Conservation (phyloP, 2,113 vertebrate species). For the Phaethon lepturus region DNA sequence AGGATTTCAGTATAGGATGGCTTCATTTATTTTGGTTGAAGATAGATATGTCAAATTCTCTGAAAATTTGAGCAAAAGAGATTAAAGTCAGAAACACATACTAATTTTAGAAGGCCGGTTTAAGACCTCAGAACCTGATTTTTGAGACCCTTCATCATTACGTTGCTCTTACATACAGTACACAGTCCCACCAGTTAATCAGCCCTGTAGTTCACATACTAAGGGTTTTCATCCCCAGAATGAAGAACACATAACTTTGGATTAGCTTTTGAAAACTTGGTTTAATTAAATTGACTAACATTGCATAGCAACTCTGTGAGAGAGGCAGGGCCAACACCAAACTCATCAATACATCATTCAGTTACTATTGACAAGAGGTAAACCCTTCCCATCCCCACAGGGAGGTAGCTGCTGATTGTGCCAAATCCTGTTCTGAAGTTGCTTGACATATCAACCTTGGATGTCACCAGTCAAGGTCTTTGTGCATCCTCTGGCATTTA, state of each 20-base stretch:
- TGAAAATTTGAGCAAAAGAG: background rate
- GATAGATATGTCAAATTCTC: background rate
- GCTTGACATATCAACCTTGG: background rate
- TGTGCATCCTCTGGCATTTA: rapidly evolving
- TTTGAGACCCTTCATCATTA: background rate
- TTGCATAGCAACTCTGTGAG: background rate
- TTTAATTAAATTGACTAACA: background rate
- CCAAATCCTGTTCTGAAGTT: background rate
- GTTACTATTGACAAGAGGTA: background rate
- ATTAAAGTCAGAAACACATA: background rate
- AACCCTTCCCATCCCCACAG: background rate
- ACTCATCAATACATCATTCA: background rate
- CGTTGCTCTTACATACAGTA: background rate
- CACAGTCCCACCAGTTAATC: background rate
- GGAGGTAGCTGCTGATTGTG: background rate
- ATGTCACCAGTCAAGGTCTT: background rate
- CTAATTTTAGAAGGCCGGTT: background rate
- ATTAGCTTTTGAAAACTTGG: background rate
- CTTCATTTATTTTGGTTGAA: background rate
- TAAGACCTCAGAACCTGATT: background rate
- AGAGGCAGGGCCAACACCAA: background rate
- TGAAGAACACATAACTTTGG: background rate
- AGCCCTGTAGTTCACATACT: background rate
- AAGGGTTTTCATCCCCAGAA: background rate
- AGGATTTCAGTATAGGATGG: background rate